Evolutionary conservation across 2,888 invertebrate species (phyloP), one percentile per base, ranked within the genome.

Genomic region (Aspidapion aeneum): DNA sequence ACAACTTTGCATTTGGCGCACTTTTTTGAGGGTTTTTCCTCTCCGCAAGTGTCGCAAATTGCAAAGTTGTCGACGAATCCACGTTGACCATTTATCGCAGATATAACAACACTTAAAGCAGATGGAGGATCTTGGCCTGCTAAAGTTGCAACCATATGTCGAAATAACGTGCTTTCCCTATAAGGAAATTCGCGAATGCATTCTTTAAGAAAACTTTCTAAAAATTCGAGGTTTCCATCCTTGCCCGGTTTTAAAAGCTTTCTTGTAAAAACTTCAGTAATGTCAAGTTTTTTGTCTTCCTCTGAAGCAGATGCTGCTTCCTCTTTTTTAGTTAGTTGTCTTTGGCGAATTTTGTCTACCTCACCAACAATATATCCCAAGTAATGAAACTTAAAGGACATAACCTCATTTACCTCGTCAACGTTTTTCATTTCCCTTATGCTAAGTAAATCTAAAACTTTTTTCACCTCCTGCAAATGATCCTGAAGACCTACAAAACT

Each of bases 1-100:
- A 94, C 94, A 63, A 87, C 86, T 83, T 94, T 96, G 80, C 98
- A 99, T 77, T 93, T 93, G 9, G 96, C 91, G 80, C 98, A 99
- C 78, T 96, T 94, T 77, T 96, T 97, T 5, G 89, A 87, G 0
- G 96, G 94, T 70, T 91, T 90, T 72, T 94, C 92, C 73, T 94
- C 93, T 0, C 93, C 92, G 74, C 96, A 97, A 1, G 94, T 90
- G 63, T 88, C 87, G 78, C 97, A 96, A 58, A 87, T 84, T 16
- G 89, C 84, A 65, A 86, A 84, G 71, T 79, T 81, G 69, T 87
- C 86, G 16, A 86, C 85, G 78, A 94, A 93, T 0, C 90, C 93
- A 71, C 92, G 85, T 75, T 94, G 93, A 0, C 96, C 96, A 76
- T 95, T 96, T 21, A 97, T 90, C 2, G 92, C 91, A 63, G 90